Evolutionary conservation across 2,113 vertebrate species (phyloP), one percentile per base, ranked within the genome.

Genomic region (Solea solea): DNA sequence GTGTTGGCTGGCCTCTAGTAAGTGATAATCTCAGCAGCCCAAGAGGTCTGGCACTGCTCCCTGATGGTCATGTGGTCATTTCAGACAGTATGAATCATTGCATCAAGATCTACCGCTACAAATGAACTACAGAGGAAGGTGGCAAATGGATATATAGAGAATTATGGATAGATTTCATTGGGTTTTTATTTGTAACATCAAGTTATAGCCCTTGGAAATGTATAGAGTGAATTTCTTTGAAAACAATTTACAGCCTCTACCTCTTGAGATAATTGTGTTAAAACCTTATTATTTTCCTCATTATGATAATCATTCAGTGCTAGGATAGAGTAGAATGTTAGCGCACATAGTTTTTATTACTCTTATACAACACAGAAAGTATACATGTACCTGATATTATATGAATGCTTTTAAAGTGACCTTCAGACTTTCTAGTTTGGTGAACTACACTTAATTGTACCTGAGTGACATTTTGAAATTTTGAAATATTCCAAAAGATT

Each of bases 41-140:
- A 10, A 74, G 94, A 10, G 94, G 94, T 8, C 78, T 95, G 3
- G 89, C 93, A 1, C 72, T 95, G 41, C 85, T 94, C 15, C 93
- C 92, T 7, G 88, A 90, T 8, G 91, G 90, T 4, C 90, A 92
- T 11, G 53, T 95, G 28, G 92, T 91, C 1, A 90, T 95, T 59
- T 93, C 93, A 4, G 94, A 95, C 78, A 95, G 94, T 74, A 94
- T 95, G 94, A 94, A 95, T 72, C 94, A 95, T 69, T 95, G 93
- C 67, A 69, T 95, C 45, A 95, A 95, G 73, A 84, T 94, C 44
- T 95, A 93, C 67, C 92, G 86, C 55, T 95, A 95, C 86, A 94
- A 93, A 81, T 93, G 44, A 90, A 60, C 16, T 7, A 1, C 8
- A 42, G 12, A 68, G 2, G 7, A 71, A 56, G n/a, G 8, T 1